Conservation (phyloP, 2,888 invertebrate species). For the Catocala sponsa region DNA sequence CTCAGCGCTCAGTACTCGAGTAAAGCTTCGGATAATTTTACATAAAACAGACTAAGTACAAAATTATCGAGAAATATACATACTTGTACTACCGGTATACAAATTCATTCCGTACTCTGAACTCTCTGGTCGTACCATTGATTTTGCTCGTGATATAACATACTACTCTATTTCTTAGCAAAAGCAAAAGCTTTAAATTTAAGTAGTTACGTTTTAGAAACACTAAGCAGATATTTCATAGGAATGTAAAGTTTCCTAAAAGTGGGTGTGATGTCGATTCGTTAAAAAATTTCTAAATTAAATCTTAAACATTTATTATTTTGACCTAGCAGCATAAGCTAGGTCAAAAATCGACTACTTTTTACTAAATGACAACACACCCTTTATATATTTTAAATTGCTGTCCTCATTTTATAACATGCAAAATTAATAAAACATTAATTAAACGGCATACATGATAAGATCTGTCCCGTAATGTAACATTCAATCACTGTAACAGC, state of each 20-base stretch:
- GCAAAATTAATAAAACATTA: no score
- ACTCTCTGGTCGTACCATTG: conserved; percentile 12
- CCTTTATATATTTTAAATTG: no score
- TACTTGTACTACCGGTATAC: conserved; percentile 39
- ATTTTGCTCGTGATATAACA: conserved; percentile 28
- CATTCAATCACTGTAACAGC: no score
- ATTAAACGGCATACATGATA: no score
- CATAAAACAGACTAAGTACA: conserved; percentile 13
- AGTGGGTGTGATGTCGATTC: no score
- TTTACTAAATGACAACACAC: no score
- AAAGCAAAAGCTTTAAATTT: no score
- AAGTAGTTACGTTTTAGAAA: not conserved
- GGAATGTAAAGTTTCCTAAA: conserved; percentile 1
- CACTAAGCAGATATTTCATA: not conserved
- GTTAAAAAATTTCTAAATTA: not conserved
- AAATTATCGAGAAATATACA: conserved; percentile 7
- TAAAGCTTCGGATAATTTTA: conserved; percentile 9
- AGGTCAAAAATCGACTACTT: no score
- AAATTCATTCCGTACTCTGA: conserved; percentile 38
- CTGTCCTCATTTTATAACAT: no score
- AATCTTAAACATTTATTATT: no score
- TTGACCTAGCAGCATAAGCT: no score
- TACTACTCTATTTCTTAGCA: not conserved
- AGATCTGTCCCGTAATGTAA: no score
- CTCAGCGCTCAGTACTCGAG: not conserved